Evolutionary conservation across 2,797 vertebrate genomes (phyloP).

Genomic region (Austrolebias charrua): DNA sequence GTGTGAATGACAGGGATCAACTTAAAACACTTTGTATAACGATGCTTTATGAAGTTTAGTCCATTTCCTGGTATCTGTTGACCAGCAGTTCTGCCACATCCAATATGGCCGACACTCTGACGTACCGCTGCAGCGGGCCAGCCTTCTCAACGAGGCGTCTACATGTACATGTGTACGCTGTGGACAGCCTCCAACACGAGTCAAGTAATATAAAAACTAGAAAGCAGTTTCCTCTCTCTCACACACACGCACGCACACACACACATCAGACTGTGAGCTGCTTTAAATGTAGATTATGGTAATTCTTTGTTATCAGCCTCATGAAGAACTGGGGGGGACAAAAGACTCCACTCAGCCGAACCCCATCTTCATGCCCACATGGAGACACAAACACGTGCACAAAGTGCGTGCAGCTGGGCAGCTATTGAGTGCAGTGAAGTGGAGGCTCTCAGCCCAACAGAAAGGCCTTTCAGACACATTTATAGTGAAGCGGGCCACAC

Average conservation of each 20-base stretch:
- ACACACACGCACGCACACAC: background rate
- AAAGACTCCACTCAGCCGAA: constrained; percentile 50
- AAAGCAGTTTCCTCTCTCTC: no score
- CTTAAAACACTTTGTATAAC: no score
- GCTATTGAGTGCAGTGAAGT: constrained; percentile 67
- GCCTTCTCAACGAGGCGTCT: no score
- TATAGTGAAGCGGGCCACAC: constrained; percentile 35
- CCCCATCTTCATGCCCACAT: constrained; percentile 20
- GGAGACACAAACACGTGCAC: constrained; percentile 23
- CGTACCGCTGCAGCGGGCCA: no score
- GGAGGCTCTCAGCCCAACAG: constrained; percentile 54
- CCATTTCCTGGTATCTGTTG: no score
- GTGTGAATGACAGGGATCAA: no score
- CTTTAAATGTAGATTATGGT: constrained; percentile 14
- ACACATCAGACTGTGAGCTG: background rate
- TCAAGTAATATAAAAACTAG: no score
- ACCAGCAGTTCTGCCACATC: no score
- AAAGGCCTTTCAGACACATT: constrained; percentile 50
- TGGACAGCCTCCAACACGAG: no score
- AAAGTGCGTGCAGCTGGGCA: constrained; percentile 63
- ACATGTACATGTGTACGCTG: no score
- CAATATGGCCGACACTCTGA: no score
- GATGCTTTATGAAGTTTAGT: no score
- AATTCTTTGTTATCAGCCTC: constrained; percentile 10
- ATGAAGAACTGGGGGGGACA: constrained; percentile 24